These are phyloP conservation scores for Hoplodrina blanda DNA, from an alignment of 2,888 invertebrate species.

Conservation along the genomic window DNA sequence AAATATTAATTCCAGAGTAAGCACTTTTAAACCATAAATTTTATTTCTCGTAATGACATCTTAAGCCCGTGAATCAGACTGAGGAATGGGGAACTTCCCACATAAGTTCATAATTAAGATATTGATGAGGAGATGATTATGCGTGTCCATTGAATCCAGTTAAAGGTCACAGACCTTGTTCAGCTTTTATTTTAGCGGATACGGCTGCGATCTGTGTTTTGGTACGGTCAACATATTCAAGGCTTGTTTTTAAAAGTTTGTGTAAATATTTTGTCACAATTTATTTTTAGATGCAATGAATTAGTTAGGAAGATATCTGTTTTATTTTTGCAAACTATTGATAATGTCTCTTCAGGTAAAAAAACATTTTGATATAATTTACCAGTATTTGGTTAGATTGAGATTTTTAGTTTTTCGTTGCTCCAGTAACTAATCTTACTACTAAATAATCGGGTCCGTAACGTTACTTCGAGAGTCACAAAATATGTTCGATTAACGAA, in stretches of 20 bases:
- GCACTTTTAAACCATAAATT: too few species aligned
- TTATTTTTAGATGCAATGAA: background rate
- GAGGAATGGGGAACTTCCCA: constrained; percentile 33
- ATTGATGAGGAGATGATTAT: constrained; percentile 68
- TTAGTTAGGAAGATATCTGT: too few species aligned
- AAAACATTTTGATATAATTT: background rate
- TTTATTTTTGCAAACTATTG: too few species aligned
- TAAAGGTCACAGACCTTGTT: constrained; percentile 79
- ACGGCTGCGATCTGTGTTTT: constrained; percentile 78
- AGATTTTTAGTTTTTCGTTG: too few species aligned
- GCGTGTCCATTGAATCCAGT: constrained; percentile 76
- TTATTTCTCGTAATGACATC: background rate
- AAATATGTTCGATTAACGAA: too few species aligned
- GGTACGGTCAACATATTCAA: constrained; percentile 72
- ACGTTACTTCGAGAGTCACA: too few species aligned
- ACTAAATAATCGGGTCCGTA: too few species aligned
- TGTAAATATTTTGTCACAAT: background rate
- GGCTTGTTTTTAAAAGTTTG: background rate
- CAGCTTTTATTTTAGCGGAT: constrained; percentile 83
- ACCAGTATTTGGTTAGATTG: too few species aligned
- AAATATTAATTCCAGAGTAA: too few species aligned
- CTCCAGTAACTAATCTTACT: too few species aligned
- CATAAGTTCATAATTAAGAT: constrained; percentile 65
- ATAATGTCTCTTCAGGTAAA: background rate
- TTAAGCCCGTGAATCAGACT: constrained; percentile 11